Base-by-base conservation (phyloP, 1,140 invertebrate species). In the Pseudomyrmex concolor region DNA sequence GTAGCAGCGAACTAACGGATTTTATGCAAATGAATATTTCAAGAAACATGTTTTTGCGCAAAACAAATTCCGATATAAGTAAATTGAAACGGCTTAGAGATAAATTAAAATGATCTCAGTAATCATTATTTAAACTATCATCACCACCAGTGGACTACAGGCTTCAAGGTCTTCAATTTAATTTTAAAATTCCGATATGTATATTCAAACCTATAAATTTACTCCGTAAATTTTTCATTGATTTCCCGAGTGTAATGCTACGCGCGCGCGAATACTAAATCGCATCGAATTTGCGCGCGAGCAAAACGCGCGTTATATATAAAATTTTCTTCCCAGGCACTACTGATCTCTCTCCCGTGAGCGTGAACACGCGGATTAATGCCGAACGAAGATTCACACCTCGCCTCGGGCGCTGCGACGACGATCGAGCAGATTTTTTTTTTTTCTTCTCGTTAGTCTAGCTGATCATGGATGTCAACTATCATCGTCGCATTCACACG, bases 341-440 rank as follows among this genome's bases (percentile, higher is more conserved):
- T 17, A 19, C 57, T 34, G 62, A 64, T 71, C 19, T 13, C 62
- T 64, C 22, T 71, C 15, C 2, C 45, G 76, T 25, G 59, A 71
- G 66, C 66, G 66, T 59, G 43, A 71, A 80, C n/a, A 80, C n/a
- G 63, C 43, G 76, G 54, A 71, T 80, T 80, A 80, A 71, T 22
- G 34, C 66, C 51, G 51, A 19, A 70, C 64, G 64, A 78, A 68
- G 76, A 78, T 78, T 78, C 76, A 78, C 76, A 12, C 2, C 5
- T 5, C 63, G 76, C 54, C 51, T 48, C 76, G 63, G 17, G 73
- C 22, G 12, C 54, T 50, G 62, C 50, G 13, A 51, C 34, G 25
- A 25, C 25, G 25, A 25, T 25, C 63, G 19, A 54, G 8, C 45
- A 70, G 43, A 55, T 70, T 80, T 55, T 80, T 34, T 34, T 71